These are phyloP conservation scores for Mythimna impura DNA, from an alignment of 2,888 invertebrate species.

Conservation along the genomic window DNA sequence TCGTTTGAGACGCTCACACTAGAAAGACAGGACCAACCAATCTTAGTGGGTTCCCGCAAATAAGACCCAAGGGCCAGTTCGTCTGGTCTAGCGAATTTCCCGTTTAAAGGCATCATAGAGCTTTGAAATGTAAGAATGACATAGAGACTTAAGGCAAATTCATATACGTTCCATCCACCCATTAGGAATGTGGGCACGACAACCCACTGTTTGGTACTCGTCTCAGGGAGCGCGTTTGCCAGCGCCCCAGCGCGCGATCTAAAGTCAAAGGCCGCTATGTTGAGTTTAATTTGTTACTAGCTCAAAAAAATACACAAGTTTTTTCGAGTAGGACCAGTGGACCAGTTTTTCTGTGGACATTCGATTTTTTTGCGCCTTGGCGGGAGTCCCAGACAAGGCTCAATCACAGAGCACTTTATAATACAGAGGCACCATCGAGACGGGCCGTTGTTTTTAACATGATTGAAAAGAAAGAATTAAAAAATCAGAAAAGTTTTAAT, in stretches of 20 bases:
- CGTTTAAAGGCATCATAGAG: not conserved
- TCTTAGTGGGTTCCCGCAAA: not conserved
- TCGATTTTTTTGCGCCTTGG: not conserved
- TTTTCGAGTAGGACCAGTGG: not conserved
- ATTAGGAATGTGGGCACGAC: not conserved
- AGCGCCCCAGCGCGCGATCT: too few species aligned
- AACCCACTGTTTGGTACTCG: not conserved
- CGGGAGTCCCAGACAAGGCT: not conserved
- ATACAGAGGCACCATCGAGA: not conserved
- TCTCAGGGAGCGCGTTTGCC: not conserved
- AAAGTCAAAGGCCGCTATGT: too few species aligned
- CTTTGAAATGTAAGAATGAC: not conserved
- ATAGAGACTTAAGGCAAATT: not conserved
- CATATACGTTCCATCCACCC: too few species aligned
- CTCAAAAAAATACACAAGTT: conserved; percentile 2
- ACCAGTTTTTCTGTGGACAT: not conserved
- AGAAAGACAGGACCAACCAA: not conserved
- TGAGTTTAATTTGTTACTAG: not conserved
- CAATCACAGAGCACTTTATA: too few species aligned
- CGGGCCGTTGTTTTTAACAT: not conserved
- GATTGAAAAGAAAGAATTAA: conserved; percentile 5
- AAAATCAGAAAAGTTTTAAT: not conserved
- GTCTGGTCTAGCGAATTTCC: not conserved
- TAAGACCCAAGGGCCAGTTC: not conserved
- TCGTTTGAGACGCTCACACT: not conserved